phyloP scores from a whole-genome alignment of 1,140 invertebrate species.

The Apis mellifera region DNA sequence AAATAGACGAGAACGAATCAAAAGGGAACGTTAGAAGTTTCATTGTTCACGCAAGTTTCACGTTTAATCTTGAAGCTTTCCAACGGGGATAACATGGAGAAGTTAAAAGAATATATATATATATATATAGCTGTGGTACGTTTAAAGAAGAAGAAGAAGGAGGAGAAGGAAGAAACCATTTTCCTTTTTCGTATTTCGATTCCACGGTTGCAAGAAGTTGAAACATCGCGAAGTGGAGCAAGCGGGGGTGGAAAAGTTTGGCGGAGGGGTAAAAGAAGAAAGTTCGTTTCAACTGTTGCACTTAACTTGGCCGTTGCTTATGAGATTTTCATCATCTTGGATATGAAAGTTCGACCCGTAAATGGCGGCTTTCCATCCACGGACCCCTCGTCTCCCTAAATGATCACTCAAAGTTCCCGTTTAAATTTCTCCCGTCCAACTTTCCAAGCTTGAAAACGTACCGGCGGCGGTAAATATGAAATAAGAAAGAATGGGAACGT shows the following conservation, averaged over 20 bases:
- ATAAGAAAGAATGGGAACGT: not conserved
- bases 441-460: too few species aligned
- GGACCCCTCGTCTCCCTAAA: not conserved
- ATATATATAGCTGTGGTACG: too few species aligned
- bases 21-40: not conserved
- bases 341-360: constrained; percentile 35
- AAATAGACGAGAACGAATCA: not conserved
- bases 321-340: constrained; percentile 53
- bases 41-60: not conserved
- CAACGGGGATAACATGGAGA: not conserved
- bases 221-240: not conserved
- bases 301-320: constrained; percentile 43
- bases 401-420: not conserved
- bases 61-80: not conserved
- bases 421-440: not conserved
- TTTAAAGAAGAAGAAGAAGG: not conserved
- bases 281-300: constrained; percentile 54
- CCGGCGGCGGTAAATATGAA: not conserved
- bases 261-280: constrained; percentile 23
- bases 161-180: not conserved
- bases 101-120: not conserved
- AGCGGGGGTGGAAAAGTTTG: constrained; percentile 19
- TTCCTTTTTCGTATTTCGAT: constrained; percentile 14
- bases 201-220: constrained; percentile 11
- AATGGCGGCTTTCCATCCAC: not conserved